Conservation (phyloP, 2,888 invertebrate genomes). For the Acanthacorydalis orientalis region DNA sequence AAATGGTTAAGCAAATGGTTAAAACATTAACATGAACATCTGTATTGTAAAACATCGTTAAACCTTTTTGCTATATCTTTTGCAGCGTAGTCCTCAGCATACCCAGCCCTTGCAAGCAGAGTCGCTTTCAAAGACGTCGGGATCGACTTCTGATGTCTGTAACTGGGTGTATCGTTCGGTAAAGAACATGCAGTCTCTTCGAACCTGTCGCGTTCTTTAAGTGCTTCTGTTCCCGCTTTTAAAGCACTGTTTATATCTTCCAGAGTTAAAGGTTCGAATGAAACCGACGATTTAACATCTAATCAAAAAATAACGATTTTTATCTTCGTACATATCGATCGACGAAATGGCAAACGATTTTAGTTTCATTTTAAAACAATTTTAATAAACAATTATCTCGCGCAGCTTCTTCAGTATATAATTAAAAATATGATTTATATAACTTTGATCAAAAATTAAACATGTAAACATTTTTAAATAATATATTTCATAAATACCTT, state of each 20-base stretch:
- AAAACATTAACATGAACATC: too few relatives aligned
- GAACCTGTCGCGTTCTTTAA: conserved; percentile 34
- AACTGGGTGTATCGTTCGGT: conserved; percentile 40
- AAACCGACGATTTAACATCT: not conserved
- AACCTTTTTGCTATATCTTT: conserved; percentile 34
- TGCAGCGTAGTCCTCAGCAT: conserved; percentile 52
- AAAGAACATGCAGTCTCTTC: conserved; percentile 35
- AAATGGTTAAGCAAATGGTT: too few relatives aligned
- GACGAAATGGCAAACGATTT: not conserved
- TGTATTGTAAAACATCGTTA: too few relatives aligned
- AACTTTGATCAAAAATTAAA: not conserved
- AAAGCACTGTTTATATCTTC: conserved; percentile 32
- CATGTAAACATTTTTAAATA: not conserved
- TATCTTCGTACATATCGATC: not conserved
- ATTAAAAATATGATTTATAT: not conserved
- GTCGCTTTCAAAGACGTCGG: conserved; percentile 43
- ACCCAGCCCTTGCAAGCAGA: conserved; percentile 45
- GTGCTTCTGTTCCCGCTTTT: conserved; percentile 35
- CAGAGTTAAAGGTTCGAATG: conserved; percentile 8
- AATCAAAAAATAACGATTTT: not conserved
- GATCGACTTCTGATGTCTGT: conserved; percentile 51
- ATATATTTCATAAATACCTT: not conserved
- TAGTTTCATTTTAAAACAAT: not conserved
- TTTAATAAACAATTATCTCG: too few relatives aligned
- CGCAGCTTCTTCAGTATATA: too few relatives aligned